These are phyloP conservation scores for Merops nubicus DNA, from an alignment of 2,113 vertebrate species.

Conservation along the genomic window DNA sequence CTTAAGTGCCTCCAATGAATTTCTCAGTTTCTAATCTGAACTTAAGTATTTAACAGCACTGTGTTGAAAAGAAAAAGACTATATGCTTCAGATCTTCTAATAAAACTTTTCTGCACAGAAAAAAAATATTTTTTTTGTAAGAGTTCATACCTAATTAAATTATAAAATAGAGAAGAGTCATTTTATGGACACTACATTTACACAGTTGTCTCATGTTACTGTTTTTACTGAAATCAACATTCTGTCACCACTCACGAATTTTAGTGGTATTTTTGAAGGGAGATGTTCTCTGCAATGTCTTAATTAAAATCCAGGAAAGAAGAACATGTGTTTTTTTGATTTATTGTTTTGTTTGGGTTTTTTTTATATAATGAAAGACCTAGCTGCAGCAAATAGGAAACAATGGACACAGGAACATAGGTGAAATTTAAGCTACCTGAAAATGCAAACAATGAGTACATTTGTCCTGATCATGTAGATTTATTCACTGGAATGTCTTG, in stretches of 20 bases:
- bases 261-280: neutral
- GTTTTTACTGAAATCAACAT: neutral
- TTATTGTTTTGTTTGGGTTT: neutral
- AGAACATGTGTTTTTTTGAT: neutral
- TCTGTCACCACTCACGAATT: neutral
- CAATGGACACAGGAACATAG: neutral
- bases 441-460: neutral
- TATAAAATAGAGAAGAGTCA: neutral
- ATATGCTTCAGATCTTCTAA: neutral
- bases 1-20: neutral
- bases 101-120: neutral
- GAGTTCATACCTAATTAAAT: neutral
- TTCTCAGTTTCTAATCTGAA: neutral
- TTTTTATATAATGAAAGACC: neutral
- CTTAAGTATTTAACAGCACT: neutral
- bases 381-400: neutral
- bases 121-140: fast-evolving
- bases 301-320: neutral
- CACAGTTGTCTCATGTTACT: neutral
- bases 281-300: neutral
- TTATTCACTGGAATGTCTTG: neutral
- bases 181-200: neutral
- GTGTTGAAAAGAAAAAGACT: neutral
- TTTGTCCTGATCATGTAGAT: neutral
- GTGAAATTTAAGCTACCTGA: neutral